These are phyloP conservation scores for Drosophila insularis DNA, from an alignment of 1,140 invertebrate genomes.

Conservation along the genomic window DNA sequence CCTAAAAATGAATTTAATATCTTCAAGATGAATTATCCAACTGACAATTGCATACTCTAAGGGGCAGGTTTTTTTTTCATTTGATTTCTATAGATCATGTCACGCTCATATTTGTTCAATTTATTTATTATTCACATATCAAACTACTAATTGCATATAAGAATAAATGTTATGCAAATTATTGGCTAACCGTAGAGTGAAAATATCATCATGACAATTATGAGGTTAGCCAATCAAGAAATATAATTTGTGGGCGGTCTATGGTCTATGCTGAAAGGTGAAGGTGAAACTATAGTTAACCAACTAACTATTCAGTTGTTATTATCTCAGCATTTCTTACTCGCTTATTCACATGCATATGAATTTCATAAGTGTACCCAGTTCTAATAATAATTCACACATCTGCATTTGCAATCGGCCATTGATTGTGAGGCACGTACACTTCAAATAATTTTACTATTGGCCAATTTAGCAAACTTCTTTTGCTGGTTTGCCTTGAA, in stretches of 20 bases:
- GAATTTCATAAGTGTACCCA: neutral
- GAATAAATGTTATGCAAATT: conserved; percentile 43
- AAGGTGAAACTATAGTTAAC: conserved; percentile 41
- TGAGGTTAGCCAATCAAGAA: conserved; percentile 14
- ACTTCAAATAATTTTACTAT: neutral
- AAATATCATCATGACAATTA: conserved; percentile 35
- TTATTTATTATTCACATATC: too few relatives aligned
- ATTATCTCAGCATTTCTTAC: conserved; percentile 6
- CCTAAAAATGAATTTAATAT: too few relatives aligned
- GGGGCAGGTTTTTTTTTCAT: too few relatives aligned
- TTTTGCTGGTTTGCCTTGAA: conserved; percentile 5
- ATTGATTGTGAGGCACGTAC: neutral
- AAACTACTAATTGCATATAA: conserved; percentile 3
- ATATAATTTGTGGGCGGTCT: conserved; percentile 42
- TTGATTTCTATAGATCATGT: too few relatives aligned
- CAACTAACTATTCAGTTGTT: conserved; percentile 4
- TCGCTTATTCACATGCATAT: too few relatives aligned
- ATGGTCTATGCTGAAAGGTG: conserved; percentile 32
- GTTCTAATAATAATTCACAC: neutral
- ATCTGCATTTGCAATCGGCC: neutral
- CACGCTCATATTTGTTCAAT: too few relatives aligned
- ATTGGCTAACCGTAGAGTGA: conserved; percentile 19
- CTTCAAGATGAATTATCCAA: too few relatives aligned
- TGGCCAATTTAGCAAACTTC: neutral
- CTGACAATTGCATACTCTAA: too few relatives aligned